Base-by-base conservation (phyloP, 2,113 vertebrate species). In the Sylvietta virens region DNA sequence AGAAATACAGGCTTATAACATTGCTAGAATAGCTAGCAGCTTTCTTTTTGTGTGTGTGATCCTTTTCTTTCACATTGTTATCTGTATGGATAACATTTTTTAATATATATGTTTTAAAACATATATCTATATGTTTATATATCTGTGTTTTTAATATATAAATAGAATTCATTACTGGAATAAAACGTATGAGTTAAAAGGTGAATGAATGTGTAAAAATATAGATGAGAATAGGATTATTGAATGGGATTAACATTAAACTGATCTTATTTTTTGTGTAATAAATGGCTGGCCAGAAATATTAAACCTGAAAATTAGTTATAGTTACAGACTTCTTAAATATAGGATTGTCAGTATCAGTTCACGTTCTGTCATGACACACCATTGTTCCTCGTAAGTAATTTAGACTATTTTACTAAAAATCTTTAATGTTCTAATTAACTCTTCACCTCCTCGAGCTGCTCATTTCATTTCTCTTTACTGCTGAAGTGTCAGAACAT, bases 361-460 rank as follows among this genome's bases (percentile, higher is more conserved):
- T 42, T 62, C 64, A 27, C 6, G 0, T 62, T 89, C 57, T 88
- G 74, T 33, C 64, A 22, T 21, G 71, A 17, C 39, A 37, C 47
- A 19, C 28, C 72, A 3, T 50, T 71, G 60, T 81, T 91, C 66
- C 54, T 44, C 11, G 0, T 27, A 76, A 84, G 50, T 64, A 35
- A 89, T 80, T 92, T 20, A 62, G 77, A 71, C 66, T 67, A 61
- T 72, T 94, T 71, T 26, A 62, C 48, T 62, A 54, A 70, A 92
- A 83, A 79, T 89, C 84, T 82, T 92, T 44, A 50, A 88, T 86
- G 80, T 67, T 64, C 70, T 95, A 94, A 96, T 96, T 92, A 95
- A 97, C 97, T 96, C 94, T 86, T 97, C 72, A 90, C 33, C 37
- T 58, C 44, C 88, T 78, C 13, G 62, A 93, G 86, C 74, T 86